Evolutionary conservation across 1,140 invertebrate genomes (phyloP).

Genomic region (Melipona quadrifasciata): DNA sequence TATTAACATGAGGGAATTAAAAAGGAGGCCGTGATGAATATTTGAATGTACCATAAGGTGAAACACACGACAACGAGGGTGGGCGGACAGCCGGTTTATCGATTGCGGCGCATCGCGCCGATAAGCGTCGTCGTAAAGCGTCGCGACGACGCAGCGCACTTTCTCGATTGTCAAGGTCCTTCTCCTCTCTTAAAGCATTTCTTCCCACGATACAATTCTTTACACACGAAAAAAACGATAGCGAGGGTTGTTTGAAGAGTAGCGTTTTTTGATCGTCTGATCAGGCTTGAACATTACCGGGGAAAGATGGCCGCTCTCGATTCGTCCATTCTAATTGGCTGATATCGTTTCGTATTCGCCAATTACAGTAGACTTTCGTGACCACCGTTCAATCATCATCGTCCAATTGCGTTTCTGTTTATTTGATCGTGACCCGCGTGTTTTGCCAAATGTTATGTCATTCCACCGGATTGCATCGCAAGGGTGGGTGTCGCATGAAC

Average conservation of each 20-base stretch:
- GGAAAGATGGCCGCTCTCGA: not conserved
- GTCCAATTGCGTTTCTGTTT: constrained; percentile 8
- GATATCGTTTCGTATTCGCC: not conserved
- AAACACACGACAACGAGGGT: constrained; percentile 49
- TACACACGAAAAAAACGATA: not conserved
- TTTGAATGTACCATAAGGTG: constrained; percentile 61
- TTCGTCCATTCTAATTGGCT: constrained; percentile 14
- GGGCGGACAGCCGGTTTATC: constrained; percentile 62
- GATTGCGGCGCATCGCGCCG: constrained; percentile 63
- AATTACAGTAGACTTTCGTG: not conserved
- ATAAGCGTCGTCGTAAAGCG: constrained; percentile 53
- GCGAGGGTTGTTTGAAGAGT: no score
- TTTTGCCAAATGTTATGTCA: constrained; percentile 43
- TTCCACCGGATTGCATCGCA: not conserved
- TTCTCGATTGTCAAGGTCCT: constrained; percentile 65
- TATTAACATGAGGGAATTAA: constrained; percentile 11
- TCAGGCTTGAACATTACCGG: constrained; percentile 7
- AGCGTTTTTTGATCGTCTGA: not conserved
- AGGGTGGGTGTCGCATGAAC: not conserved
- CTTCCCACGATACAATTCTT: not conserved
- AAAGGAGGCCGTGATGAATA: constrained; percentile 60
- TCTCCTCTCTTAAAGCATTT: constrained; percentile 14
- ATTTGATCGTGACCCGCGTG: constrained; percentile 15
- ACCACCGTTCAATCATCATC: not conserved
- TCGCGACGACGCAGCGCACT: constrained; percentile 53